Evolutionary conservation across 1,140 invertebrate species (phyloP).

Genomic region (Drosophila obscura): DNA sequence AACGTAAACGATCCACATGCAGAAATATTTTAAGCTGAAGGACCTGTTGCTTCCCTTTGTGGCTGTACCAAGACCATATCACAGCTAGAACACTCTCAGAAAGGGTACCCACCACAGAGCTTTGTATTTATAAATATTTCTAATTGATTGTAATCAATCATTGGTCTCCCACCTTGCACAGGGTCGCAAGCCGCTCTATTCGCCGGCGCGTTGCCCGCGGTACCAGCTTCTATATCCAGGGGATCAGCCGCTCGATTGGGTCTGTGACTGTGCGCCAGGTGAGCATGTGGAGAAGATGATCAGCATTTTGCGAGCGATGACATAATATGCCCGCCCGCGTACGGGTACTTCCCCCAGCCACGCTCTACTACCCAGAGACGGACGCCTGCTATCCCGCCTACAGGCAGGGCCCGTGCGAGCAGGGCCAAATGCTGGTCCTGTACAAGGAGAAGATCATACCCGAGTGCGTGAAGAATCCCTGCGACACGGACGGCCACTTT

Average conservation of each 20-base stretch:
- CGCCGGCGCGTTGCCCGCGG: constrained; percentile 85
- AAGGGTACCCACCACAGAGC: too few species aligned
- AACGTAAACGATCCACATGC: too few species aligned
- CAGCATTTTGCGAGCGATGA: constrained; percentile 42
- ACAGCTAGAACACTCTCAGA: too few species aligned
- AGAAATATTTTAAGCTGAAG: too few species aligned
- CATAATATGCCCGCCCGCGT: constrained; percentile 35
- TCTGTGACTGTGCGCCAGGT: constrained; percentile 88
- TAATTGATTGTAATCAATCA: constrained; percentile 8
- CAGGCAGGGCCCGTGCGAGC: constrained; percentile 86
- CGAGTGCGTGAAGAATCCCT: constrained; percentile 86
- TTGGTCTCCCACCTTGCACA: constrained; percentile 57
- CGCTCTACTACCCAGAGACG: constrained; percentile 86
- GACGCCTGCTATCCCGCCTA: constrained; percentile 87
- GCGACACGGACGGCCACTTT: constrained; percentile 85
- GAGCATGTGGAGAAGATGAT: constrained; percentile 78
- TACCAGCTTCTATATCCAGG: constrained; percentile 88
- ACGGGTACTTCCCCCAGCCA: constrained; percentile 82
- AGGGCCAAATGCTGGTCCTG: constrained; percentile 85
- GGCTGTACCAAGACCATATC: too few species aligned
- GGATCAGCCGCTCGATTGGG: constrained; percentile 86
- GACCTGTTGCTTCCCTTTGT: too few species aligned
- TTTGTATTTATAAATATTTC: too few species aligned
- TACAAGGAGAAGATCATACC: constrained; percentile 85
- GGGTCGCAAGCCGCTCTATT: constrained; percentile 85